Conservation (phyloP, 2,797 vertebrate genomes). For the Falco cherrug region DNA sequence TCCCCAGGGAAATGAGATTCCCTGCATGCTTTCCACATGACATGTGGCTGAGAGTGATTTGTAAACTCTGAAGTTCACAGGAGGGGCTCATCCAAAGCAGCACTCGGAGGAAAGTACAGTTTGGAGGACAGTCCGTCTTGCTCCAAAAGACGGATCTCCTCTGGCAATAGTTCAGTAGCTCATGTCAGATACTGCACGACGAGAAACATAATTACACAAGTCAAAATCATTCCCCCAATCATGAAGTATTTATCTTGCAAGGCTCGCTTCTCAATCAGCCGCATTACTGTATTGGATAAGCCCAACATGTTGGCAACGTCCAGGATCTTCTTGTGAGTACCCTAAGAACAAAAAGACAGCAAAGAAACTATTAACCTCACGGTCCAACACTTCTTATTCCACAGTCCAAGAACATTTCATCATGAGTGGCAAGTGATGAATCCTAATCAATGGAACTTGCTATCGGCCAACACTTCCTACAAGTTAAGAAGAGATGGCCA, state of each 20-base stretch:
- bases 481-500: not conserved
- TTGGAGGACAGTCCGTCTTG: conserved; percentile 2
- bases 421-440: not conserved
- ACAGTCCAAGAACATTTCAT: not conserved
- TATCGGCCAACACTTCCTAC: not conserved
- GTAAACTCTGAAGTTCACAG: not conserved
- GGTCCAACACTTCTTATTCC: not conserved
- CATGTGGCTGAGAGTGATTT: not conserved
- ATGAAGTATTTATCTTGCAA: conserved; percentile 97
- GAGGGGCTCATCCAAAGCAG: conserved; percentile 3
- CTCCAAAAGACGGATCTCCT: not conserved
- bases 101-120: not conserved
- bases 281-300: conserved; percentile 97
- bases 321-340: conserved; percentile 97
- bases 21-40: accelerated
- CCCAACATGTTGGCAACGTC: conserved; percentile 97
- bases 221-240: conserved; percentile 94
- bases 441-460: not conserved
- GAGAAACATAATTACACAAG: conserved; percentile 92
- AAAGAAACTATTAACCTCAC: not conserved
- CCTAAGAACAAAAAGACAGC: conserved; percentile 73
- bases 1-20: not conserved
- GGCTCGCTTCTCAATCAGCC: conserved; percentile 93
- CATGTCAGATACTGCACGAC: conserved; percentile 93
- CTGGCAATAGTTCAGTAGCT: conserved; percentile 32